Base-by-base conservation (phyloP, 2,113 vertebrate species). In the Corynorhinus townsendii region DNA sequence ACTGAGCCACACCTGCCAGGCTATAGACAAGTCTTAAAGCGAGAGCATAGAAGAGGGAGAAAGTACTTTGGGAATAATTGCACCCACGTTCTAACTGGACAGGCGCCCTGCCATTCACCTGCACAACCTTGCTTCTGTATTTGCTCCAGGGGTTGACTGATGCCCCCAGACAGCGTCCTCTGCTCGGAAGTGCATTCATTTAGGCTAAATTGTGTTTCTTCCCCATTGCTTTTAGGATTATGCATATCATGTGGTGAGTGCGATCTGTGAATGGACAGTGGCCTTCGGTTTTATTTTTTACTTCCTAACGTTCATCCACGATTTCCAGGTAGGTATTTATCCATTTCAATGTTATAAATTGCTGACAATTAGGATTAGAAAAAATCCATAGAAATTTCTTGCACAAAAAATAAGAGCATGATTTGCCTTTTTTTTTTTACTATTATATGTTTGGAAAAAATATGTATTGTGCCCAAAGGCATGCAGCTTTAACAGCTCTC, bases 281-380 rank as follows among this genome's bases (percentile, higher is more conserved):
- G 98, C 99, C 95, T 99, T 99, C 97, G 98, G 99, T 92, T 99
- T 99, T 93, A 96, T 99, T 97, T 99, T 98, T 97, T 99, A 99
- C 98, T 99, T 99, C 98, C 97, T 99, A 96, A 99, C 99, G 0
- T 99, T 99, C 97, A 99, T 99, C 94, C 97, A 98, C 19, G 99
- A 99, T 75, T 99, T 99, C 97, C 99, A 99, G 98, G 99, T 99
- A 97, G 97, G 99, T 98, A 73, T 95, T 69, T 62, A 59, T 40
- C 7, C 28, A 16, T 87, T 43, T 52, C 95, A 17, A 64, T 49
- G 24, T n/a, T 89, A 33, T 79, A 71, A 92, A 71, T 59, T 35
- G 22, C 20, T 79, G 49, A 38, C 3, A 30, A 10, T n/a, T 64
- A 40, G 40, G 24, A 49, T 69, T n/a, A n/a, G 68, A 19, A 75